Evolutionary conservation across 1,140 invertebrate genomes (phyloP).

Genomic region (Zaprionus ornatus): DNA sequence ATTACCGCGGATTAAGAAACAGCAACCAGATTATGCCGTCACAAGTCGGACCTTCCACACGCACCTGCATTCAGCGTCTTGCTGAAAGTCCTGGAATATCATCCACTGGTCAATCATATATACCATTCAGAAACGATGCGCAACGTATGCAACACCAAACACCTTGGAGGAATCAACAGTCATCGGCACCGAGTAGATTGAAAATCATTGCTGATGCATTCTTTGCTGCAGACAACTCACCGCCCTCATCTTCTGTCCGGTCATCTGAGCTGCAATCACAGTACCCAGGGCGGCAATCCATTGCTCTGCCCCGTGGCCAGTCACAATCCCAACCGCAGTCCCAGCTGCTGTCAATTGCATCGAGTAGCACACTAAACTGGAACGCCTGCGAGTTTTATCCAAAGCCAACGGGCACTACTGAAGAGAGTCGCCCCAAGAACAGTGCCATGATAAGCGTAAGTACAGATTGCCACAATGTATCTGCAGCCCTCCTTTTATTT

Average conservation of each 20-base stretch:
- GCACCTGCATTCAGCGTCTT: background rate
- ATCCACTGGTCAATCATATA: background rate
- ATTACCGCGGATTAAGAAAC: background rate
- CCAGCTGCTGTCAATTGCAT: background rate
- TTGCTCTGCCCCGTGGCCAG: background rate
- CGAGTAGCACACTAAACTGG: conserved; percentile 27
- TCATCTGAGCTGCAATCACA: background rate
- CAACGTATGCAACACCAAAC: background rate
- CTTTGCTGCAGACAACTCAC: background rate
- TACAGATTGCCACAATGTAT: background rate
- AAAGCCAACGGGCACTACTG: background rate
- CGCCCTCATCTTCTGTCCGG: background rate
- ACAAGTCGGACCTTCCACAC: background rate
- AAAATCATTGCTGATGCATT: background rate
- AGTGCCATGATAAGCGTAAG: conserved; percentile 19
- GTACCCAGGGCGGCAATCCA: background rate
- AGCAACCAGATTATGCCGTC: background rate
- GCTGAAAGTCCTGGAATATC: background rate
- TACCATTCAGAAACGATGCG: background rate
- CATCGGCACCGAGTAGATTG: background rate
- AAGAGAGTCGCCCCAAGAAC: background rate
- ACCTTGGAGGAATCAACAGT: background rate
- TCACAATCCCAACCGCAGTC: background rate
- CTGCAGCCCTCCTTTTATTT: background rate
- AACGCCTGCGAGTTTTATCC: conserved; percentile 37